These are phyloP conservation scores for Triplophysa yarkandensis DNA, from an alignment of 2,797 vertebrate genomes.

Conservation along the genomic window DNA sequence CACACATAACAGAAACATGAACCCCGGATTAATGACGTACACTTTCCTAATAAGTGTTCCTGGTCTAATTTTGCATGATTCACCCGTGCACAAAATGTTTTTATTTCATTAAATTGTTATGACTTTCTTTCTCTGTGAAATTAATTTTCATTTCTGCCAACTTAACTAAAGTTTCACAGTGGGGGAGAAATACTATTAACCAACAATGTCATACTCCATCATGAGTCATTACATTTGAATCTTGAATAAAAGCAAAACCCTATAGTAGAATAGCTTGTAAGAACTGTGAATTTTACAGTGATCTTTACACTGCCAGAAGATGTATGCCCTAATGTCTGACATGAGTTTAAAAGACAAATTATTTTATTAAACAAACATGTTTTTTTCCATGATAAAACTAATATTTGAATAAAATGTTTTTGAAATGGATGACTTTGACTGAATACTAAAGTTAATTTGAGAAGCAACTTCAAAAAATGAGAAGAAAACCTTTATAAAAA, in stretches of 20 bases:
- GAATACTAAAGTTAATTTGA: too few species aligned
- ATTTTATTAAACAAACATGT: too few species aligned
- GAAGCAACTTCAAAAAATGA: too few species aligned
- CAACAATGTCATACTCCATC: background rate
- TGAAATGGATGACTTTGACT: too few species aligned
- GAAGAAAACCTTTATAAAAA: too few species aligned
- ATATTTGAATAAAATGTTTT: too few species aligned
- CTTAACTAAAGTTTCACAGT: background rate
- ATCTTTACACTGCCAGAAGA: too few species aligned
- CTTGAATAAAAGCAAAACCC: background rate
- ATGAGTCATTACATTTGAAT: background rate
- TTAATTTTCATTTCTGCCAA: background rate
- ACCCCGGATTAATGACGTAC: background rate
- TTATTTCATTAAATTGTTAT: background rate
- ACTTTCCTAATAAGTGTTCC: background rate
- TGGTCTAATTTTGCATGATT: background rate
- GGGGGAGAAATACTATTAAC: background rate
- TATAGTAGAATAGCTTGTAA: too few species aligned
- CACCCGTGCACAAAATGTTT: background rate
- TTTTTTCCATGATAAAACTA: too few species aligned
- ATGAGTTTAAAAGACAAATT: too few species aligned
- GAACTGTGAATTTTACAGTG: background rate
- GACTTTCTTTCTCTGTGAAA: background rate
- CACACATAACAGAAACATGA: too few species aligned
- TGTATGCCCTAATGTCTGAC: too few species aligned